Evolutionary conservation across 1,140 invertebrate species (phyloP).

Genomic region (Scaptodrosophila lebanonensis): DNA sequence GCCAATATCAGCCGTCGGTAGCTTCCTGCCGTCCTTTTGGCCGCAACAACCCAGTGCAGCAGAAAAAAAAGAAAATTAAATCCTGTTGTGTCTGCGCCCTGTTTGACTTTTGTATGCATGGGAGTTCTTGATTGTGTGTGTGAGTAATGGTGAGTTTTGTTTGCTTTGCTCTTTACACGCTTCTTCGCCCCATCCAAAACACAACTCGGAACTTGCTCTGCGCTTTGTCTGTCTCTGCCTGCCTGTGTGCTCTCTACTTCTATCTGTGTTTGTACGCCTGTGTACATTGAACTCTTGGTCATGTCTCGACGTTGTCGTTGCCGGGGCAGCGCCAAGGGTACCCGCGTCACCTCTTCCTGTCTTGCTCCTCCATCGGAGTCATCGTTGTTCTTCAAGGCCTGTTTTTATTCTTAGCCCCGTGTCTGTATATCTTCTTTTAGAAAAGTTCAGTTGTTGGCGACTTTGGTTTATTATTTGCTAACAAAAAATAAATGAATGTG

Average conservation of each 20-base stretch:
- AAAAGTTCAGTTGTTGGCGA: too few species aligned
- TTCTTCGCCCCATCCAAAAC: conserved; percentile 54
- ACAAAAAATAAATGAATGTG: too few species aligned
- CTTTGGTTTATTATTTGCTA: too few species aligned
- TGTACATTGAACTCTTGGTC: conserved; percentile 61
- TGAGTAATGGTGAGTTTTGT: conserved; percentile 41
- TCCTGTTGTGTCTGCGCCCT: conserved; percentile 49
- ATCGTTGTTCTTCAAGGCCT: conserved; percentile 4
- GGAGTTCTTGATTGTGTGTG: conserved; percentile 18
- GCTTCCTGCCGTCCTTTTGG: conserved; percentile 3
- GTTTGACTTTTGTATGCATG: conserved; percentile 22
- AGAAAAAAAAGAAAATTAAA: conserved; percentile 49
- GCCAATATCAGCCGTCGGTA: not conserved
- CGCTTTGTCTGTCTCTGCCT: conserved; percentile 52
- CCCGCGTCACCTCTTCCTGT: conserved; percentile 17
- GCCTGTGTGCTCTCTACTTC: conserved; percentile 2
- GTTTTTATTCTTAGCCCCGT: not conserved
- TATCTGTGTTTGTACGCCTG: conserved; percentile 32
- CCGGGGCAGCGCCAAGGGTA: not conserved
- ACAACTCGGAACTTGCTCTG: conserved; percentile 65
- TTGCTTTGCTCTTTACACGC: conserved; percentile 46
- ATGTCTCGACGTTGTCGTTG: too few species aligned
- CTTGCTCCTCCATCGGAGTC: too few species aligned
- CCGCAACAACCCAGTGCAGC: conserved; percentile 15
- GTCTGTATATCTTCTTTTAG: too few species aligned